Evolutionary conservation across 2,888 invertebrate species (phyloP).

Genomic region (Malthinus seriepunctatus): DNA sequence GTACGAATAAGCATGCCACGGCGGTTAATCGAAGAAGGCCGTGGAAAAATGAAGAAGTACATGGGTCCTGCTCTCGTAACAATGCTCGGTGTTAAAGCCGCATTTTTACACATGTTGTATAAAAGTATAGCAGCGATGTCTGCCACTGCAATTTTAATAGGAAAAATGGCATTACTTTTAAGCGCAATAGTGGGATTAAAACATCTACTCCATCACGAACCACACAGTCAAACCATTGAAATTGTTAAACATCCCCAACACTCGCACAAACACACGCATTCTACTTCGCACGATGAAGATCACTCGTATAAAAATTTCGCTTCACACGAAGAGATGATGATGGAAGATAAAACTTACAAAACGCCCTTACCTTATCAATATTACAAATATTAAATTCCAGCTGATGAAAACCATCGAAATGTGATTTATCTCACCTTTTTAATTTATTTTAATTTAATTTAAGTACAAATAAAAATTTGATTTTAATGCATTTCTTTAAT

Average conservation of each 20-base stretch:
- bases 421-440: constrained; percentile 2
- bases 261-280: constrained; percentile 38
- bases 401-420: not conserved
- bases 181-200: constrained; percentile 80
- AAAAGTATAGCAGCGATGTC: constrained; percentile 76
- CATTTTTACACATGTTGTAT: constrained; percentile 74
- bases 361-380: constrained; percentile 49
- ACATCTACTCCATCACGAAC: constrained; percentile 69
- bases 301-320: constrained; percentile 12
- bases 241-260: constrained; percentile 86
- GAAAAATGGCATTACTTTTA: constrained; percentile 80
- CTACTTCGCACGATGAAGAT: constrained; percentile 44
- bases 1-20: constrained; percentile 47
- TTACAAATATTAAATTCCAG: not conserved
- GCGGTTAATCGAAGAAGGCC: constrained; percentile 57
- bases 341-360: constrained; percentile 66
- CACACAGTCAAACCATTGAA: constrained; percentile 79
- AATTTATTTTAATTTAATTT: not conserved
- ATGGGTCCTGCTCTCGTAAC: constrained; percentile 70
- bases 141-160: constrained; percentile 79
- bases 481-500: not conserved
- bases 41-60: constrained; percentile 63
- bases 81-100: constrained; percentile 71
- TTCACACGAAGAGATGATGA: constrained; percentile 51
- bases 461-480: not conserved